A percentile compares a stretch with the other conserved stretches of the same genome.
These are phyloP conservation scores for Cinclus mexicanus DNA, from an alignment of 2,113 vertebrate genomes.

Conservation along the genomic window DNA sequence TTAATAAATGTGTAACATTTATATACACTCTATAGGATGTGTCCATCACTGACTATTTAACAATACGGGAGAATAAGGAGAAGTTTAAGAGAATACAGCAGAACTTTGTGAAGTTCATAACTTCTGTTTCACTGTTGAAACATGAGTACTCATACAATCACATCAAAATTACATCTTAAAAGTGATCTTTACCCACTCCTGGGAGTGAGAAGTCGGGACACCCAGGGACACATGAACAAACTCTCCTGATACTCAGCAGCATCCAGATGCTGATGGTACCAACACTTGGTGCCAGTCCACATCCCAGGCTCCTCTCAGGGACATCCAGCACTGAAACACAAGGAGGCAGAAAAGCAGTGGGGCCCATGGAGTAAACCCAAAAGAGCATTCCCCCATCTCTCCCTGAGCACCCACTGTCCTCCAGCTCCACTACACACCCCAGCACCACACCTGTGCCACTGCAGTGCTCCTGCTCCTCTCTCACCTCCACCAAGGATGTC, in stretches of 20 bases:
- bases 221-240: neutral
- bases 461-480: neutral
- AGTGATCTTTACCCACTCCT: neutral
- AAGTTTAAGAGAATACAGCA: neutral
- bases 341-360: neutral
- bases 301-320: neutral
- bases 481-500: neutral
- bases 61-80: neutral
- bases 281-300: neutral
- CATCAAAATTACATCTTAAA: neutral
- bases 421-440: neutral
- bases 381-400: neutral
- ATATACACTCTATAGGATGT: neutral
- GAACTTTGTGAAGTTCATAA: neutral
- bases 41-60: neutral
- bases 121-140: neutral
- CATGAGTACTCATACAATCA: neutral
- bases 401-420: neutral
- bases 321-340: neutral
- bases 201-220: neutral
- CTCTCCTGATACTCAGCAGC: neutral
- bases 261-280: neutral
- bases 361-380: neutral
- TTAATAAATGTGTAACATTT: neutral
- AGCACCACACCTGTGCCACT: neutral